These are phyloP conservation scores for Chunga burmeisteri DNA, from an alignment of 2,113 vertebrate species.

Conservation along the genomic window DNA sequence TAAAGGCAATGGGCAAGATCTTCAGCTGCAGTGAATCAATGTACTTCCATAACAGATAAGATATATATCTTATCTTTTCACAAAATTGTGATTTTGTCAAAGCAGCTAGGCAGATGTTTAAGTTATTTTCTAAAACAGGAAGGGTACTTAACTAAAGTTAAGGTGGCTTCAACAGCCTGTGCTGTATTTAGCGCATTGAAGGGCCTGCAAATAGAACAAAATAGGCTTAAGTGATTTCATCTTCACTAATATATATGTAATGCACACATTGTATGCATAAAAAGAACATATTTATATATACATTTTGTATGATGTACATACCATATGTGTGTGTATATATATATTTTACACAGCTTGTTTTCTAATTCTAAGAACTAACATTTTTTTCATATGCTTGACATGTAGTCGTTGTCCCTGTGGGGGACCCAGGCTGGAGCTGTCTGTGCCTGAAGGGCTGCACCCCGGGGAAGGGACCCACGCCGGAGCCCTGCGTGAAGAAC, in stretches of 20 bases:
- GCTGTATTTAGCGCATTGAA: neutral
- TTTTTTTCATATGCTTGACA: neutral
- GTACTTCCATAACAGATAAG: neutral
- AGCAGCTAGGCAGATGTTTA: neutral
- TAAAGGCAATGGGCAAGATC: neutral
- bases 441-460: neutral
- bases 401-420: no score
- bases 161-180: neutral
- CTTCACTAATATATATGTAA: neutral
- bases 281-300: neutral
- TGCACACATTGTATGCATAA: neutral
- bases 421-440: neutral
- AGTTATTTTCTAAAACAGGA: neutral
- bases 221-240: neutral
- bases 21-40: neutral
- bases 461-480: neutral
- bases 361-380: neutral
- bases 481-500: neutral
- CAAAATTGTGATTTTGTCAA: neutral
- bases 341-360: neutral
- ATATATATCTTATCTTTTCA: neutral
- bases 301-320: neutral
- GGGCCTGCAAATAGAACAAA: neutral
- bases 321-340: neutral
- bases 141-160: neutral